phyloP scores from a whole-genome alignment of 2,888 invertebrate genomes.

The Girardia tigrina region DNA sequence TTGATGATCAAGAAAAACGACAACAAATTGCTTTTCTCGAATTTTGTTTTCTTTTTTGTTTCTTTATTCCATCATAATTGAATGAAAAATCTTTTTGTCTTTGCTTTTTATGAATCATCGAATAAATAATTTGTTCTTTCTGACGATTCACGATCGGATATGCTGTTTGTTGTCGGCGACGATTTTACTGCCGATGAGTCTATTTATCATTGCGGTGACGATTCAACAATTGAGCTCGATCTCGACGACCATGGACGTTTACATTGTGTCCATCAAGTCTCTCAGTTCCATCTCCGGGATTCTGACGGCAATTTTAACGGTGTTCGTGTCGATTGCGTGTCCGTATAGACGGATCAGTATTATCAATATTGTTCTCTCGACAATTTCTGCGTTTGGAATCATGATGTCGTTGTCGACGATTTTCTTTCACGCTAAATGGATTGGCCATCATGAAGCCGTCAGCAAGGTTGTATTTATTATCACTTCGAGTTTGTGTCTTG shows the following conservation, averaged over 20 bases:
- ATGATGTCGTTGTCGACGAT: constrained; percentile 26
- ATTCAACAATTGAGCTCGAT: constrained; percentile 13
- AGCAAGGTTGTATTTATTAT: constrained; percentile 21
- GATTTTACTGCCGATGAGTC: constrained; percentile 8
- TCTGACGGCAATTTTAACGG: constrained; percentile 25
- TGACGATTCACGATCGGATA: constrained; percentile 27
- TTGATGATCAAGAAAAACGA: too few relatives aligned
- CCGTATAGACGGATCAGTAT: constrained; percentile 26
- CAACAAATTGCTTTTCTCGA: too few relatives aligned
- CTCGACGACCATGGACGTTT: not conserved
- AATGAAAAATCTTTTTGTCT: too few relatives aligned
- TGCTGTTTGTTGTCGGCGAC: constrained; percentile 11
- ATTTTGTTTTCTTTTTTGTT: too few relatives aligned
- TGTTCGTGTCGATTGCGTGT: constrained; percentile 21
- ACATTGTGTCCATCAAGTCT: constrained; percentile 21
- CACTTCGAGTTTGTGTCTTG: not conserved
- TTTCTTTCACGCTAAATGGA: constrained; percentile 26
- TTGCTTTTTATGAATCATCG: not conserved
- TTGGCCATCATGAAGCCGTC: constrained; percentile 28
- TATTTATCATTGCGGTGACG: constrained; percentile 26
- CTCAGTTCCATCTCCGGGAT: not conserved
- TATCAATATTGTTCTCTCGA: constrained; percentile 21
- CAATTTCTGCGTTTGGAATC: constrained; percentile 25
- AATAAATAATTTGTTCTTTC: not conserved
- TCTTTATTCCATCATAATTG: too few relatives aligned